A percentile compares a stretch with the other conserved stretches of the same genome.
These are phyloP conservation scores for Andrena minutula DNA, from an alignment of 2,888 invertebrate species.

Conservation along the genomic window DNA sequence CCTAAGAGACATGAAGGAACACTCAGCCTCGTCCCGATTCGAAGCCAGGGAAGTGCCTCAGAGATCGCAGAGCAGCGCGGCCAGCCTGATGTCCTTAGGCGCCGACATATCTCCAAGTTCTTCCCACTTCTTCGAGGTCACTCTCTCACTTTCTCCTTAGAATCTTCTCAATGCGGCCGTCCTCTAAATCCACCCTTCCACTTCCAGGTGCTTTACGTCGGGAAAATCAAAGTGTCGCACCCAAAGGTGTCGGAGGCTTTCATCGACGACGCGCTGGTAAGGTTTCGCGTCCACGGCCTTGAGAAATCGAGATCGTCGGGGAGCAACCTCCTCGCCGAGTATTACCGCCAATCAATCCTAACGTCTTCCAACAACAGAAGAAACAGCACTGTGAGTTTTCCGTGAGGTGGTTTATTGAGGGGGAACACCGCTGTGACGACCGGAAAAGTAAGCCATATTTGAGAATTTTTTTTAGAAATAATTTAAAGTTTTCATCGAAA, in stretches of 20 bases:
- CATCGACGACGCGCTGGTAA: conserved; percentile 95
- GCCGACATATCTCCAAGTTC: conserved; percentile 94
- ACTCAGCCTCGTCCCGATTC: conserved; percentile 79
- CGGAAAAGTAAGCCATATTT: too few relatives aligned
- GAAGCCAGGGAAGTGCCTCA: conserved; percentile 80
- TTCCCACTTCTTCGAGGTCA: conserved; percentile 95
- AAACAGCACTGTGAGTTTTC: conserved; percentile 79
- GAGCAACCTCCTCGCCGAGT: conserved; percentile 86
- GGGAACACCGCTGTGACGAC: too few relatives aligned
- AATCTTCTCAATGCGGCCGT: neutral
- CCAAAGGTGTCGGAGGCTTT: conserved; percentile 94
- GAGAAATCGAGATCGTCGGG: conserved; percentile 88
- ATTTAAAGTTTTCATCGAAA: too few relatives aligned
- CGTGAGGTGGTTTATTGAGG: too few relatives aligned
- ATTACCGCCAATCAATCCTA: conserved; percentile 76
- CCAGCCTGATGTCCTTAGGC: conserved; percentile 90
- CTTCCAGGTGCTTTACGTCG: conserved; percentile 93
- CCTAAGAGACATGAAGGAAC: conserved; percentile 84
- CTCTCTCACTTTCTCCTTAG: neutral
- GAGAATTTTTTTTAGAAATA: too few relatives aligned
- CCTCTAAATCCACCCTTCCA: neutral
- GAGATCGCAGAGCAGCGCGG: conserved; percentile 87
- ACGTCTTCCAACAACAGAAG: conserved; percentile 77
- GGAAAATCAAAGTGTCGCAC: conserved; percentile 95
- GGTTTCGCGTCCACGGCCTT: conserved; percentile 92